These are phyloP conservation scores for Alces alces DNA, from an alignment of 2,113 vertebrate genomes.

Conservation along the genomic window DNA sequence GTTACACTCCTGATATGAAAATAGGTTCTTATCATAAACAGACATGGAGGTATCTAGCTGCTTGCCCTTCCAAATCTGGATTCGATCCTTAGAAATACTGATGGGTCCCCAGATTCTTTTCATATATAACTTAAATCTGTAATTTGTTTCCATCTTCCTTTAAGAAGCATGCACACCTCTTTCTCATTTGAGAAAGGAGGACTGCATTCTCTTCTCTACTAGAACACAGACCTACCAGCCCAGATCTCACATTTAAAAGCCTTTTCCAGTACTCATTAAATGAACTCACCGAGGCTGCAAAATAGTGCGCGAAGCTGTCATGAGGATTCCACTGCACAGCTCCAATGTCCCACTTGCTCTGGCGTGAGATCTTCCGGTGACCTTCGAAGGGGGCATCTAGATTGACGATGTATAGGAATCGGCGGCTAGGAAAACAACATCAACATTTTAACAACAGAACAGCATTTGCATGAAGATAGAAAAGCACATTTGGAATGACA, in stretches of 20 bases:
- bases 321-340: conserved; percentile 99
- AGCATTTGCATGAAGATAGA: background rate
- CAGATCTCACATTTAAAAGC: background rate
- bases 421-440: conserved; percentile 81
- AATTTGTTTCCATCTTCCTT: background rate
- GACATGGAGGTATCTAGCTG: background rate
- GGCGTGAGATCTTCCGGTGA: conserved; percentile 92
- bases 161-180: background rate
- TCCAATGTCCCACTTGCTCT: conserved; percentile 99
- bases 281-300: conserved; percentile 91
- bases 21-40: background rate
- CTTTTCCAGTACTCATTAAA: background rate
- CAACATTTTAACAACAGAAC: background rate
- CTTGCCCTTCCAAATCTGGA: background rate
- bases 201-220: background rate
- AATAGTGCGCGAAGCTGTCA: conserved; percentile 86
- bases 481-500: background rate
- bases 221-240: background rate
- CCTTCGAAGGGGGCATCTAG: conserved; percentile 90
- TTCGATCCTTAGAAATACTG: background rate
- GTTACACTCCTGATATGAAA: background rate
- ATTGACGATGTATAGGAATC: conserved; percentile 95
- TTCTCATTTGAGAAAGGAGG: background rate
- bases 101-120: background rate
- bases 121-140: background rate